A percentile compares a stretch with the other conserved stretches of the same genome.
Conservation (phyloP, 2,113 vertebrate genomes). For the Sminthopsis crassicaudata region DNA sequence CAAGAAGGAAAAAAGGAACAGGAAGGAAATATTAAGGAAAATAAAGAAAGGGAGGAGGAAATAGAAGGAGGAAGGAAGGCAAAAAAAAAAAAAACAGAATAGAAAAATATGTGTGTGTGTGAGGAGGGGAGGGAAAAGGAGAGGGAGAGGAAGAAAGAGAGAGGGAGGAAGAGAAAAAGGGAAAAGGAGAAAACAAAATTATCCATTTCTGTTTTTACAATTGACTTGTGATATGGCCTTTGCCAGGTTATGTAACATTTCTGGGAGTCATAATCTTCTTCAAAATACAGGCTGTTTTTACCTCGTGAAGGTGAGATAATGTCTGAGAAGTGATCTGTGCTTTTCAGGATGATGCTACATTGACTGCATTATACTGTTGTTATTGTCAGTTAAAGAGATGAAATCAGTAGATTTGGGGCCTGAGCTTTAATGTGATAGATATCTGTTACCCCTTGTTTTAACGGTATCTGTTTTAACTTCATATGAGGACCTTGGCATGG, state of each 20-base stretch:
- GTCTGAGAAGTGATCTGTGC: neutral
- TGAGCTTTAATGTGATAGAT: neutral
- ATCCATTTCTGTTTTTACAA: neutral
- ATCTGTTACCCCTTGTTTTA: neutral
- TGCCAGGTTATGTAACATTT: constrained; percentile 12
- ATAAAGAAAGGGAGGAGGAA: neutral
- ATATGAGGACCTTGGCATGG: neutral
- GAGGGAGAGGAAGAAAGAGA: neutral
- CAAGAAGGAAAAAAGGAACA: neutral
- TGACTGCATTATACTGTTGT: neutral
- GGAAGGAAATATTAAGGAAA: too few relatives aligned
- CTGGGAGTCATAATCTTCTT: constrained; percentile 14
- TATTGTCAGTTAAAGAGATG: neutral
- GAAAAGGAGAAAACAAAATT: neutral
- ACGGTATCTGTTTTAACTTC: neutral
- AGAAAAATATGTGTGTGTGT: neutral
- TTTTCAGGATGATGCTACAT: neutral
- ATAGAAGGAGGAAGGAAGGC: neutral
- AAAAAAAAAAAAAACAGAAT: neutral
- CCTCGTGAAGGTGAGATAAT: neutral
- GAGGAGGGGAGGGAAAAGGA: neutral
- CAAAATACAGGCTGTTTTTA: constrained; percentile 15
- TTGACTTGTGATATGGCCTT: neutral
- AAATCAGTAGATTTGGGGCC: neutral
- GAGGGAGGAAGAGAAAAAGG: neutral